phyloP scores from a whole-genome alignment of 2,888 invertebrate genomes.

The Thymelicus acteon region DNA sequence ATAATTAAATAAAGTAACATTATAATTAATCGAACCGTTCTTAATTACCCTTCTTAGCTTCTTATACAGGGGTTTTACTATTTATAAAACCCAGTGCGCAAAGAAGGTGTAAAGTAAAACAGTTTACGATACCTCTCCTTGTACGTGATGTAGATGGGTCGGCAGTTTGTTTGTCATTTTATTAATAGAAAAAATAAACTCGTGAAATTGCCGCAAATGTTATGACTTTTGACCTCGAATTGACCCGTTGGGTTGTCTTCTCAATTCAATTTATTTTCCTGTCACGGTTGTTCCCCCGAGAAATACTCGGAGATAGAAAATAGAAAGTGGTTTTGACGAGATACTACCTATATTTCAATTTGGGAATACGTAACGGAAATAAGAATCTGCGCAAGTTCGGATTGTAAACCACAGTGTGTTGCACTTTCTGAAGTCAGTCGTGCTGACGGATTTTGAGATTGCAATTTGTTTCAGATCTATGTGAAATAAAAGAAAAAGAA shows the following conservation, averaged over 20 bases:
- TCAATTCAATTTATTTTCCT: slow-evolving; percentile 37
- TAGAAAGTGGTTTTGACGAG: slow-evolving; percentile 38
- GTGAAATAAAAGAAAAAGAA: not conserved
- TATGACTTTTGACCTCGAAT: slow-evolving; percentile 35
- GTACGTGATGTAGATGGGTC: not conserved
- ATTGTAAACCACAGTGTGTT: not conserved
- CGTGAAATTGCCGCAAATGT: slow-evolving; percentile 28
- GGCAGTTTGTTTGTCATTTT: not conserved
- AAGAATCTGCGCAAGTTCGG: slow-evolving; percentile 6
- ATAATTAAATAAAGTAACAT: too few relatives aligned
- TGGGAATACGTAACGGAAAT: slow-evolving; percentile 15
- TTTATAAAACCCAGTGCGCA: not conserved
- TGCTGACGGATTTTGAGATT: not conserved
- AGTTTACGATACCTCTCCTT: not conserved
- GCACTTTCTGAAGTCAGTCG: not conserved
- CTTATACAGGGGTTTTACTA: too few relatives aligned
- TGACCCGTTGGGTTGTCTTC: slow-evolving; percentile 34
- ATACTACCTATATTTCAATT: slow-evolving; percentile 31
- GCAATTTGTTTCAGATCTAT: not conserved
- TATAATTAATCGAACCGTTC: too few relatives aligned
- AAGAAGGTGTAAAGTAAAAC: not conserved
- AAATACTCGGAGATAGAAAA: slow-evolving; percentile 35
- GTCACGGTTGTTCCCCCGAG: slow-evolving; percentile 33
- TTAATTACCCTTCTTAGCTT: too few relatives aligned
- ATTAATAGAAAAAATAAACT: slow-evolving; percentile 3